Percentiles rank a stretch among this genome's conserved stretches.
Conservation (phyloP, 2,113 vertebrate genomes). For the Colinus virginianus region DNA sequence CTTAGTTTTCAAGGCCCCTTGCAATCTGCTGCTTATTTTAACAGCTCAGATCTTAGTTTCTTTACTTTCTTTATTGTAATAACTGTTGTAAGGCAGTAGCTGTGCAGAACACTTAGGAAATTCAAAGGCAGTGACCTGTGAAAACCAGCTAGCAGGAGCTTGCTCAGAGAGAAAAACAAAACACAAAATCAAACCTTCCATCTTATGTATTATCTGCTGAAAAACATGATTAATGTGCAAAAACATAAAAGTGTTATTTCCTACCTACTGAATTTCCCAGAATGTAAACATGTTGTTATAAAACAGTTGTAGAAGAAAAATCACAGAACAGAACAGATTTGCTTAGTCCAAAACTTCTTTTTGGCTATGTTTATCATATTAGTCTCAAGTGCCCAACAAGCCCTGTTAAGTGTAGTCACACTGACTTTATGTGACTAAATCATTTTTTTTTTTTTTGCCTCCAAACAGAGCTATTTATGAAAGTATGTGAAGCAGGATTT, state of each 20-base stretch:
- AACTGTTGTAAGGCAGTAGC: background rate
- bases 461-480: background rate
- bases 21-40: background rate
- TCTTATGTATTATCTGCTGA: background rate
- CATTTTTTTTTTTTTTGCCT: background rate
- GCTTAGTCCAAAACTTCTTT: background rate
- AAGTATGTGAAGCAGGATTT: background rate
- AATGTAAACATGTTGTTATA: background rate
- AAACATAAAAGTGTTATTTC: background rate
- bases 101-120: background rate
- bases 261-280: background rate
- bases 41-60: background rate
- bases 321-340: background rate
- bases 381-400: background rate
- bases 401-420: background rate
- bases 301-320: background rate
- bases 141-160: accelerated
- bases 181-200: background rate
- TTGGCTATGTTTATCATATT: background rate
- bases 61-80: background rate
- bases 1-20: background rate
- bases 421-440: background rate
- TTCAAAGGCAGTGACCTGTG: background rate
- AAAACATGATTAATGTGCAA: accelerated
- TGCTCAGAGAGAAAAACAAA: background rate